Base-by-base conservation (phyloP, 2,113 vertebrate genomes). In the Dicerorhinus sumatrensis region DNA sequence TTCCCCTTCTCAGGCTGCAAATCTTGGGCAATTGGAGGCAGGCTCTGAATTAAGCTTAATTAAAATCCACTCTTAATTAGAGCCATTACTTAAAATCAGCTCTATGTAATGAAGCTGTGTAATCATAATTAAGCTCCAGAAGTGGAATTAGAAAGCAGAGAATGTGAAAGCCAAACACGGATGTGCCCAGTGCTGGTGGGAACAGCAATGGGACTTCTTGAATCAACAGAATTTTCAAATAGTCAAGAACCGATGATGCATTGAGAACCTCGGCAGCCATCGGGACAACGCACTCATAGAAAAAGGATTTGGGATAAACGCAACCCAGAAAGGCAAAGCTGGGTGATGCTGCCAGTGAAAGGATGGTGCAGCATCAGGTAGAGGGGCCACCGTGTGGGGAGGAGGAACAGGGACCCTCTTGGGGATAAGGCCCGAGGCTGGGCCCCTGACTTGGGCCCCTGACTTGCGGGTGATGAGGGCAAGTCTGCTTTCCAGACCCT, bases 1-100 rank as follows among this genome's bases (percentile, higher is more conserved):
- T 56, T 76, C 81, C 70, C 60, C 73, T 10, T 84, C 89, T 84
- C 51, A 69, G 65, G 89, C 95, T 96, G 85, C 95, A 96, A 67
- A 84, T 96, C 96, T 77, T 82, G 93, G 95, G 96, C 92, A 79
- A 72, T 69, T 4, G 1, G 62, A 97, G 84, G 84, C 92, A 94
- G 97, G 46, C 33, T 96, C 92, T 56, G 84, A 95, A 94, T 96
- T 93, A 95, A 85, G 90, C 88, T 92, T 97, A 98, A 96, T 96
- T 97, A 98, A 98, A 96, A 98, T 97, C 95, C 97, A 95, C 88
- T 97, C 97, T 96, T 97, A 97, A 96, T 97, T 97, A 98, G 83
- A 90, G 84, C 88, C 95, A 94, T 98, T 96, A 96, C 96, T 98
- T 98, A 97, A 98, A 97, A 97, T 96, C 96, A 97, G 82, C 95